A percentile compares a stretch with the other conserved stretches of the same genome.
Evolutionary conservation across 2,888 invertebrate species (phyloP).

Genomic region (Oxyteleia sp.): DNA sequence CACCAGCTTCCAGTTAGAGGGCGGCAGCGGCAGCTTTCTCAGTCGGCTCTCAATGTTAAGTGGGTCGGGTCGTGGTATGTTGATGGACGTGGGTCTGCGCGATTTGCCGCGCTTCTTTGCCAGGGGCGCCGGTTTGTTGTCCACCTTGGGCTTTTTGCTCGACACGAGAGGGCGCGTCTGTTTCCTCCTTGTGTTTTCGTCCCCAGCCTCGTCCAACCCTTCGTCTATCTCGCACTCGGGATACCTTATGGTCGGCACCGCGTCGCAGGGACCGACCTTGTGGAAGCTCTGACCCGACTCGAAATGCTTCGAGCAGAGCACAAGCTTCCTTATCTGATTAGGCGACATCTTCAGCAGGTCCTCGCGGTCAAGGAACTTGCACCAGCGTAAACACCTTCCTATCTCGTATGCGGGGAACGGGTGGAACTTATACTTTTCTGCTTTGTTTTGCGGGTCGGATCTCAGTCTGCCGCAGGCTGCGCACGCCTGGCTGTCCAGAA

Average conservation of each 20-base stretch:
- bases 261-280: constrained; percentile 85
- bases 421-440: constrained; percentile 85
- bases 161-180: constrained; percentile 83
- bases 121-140: constrained; percentile 85
- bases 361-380: constrained; percentile 85
- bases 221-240: constrained; percentile 36
- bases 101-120: constrained; percentile 86
- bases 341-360: constrained; percentile 86
- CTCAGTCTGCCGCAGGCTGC: constrained; percentile 85
- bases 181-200: constrained; percentile 71
- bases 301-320: constrained; percentile 86
- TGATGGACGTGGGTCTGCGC: constrained; percentile 84
- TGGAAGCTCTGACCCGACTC: constrained; percentile 84
- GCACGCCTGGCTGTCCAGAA: constrained; percentile 85
- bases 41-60: constrained; percentile 80
- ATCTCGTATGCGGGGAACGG: constrained; percentile 87
- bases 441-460: constrained; percentile 84
- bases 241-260: constrained; percentile 83
- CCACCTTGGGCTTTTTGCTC: constrained; percentile 86
- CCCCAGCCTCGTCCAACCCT: constrained; percentile 72
- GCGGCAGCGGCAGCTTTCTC: constrained; percentile 84
- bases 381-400: constrained; percentile 86
- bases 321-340: constrained; percentile 86
- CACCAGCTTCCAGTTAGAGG: constrained; percentile 84
- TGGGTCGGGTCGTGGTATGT: constrained; percentile 83